Percentiles rank a stretch among this genome's conserved stretches.
These are phyloP conservation scores for Pomatostomus ruficeps DNA, from an alignment of 2,113 vertebrate species.

Conservation along the genomic window DNA sequence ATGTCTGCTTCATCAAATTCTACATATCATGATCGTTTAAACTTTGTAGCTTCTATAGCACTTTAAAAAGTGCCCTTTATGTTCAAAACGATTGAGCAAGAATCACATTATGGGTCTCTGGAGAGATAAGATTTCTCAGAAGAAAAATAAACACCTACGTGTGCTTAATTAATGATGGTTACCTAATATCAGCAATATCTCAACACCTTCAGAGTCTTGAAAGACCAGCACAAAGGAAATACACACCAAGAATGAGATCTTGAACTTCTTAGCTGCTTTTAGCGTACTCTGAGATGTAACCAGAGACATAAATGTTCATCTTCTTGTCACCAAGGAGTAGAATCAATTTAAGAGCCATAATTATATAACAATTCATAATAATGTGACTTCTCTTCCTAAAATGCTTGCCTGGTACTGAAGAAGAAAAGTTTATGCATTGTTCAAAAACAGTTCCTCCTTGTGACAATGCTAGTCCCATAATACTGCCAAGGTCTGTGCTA, in stretches of 20 bases:
- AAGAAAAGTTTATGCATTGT: background rate
- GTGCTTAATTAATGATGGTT: background rate
- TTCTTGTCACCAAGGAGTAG: background rate
- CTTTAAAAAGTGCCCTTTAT: background rate
- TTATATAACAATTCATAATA: background rate
- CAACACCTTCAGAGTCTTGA: background rate
- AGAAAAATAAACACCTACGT: background rate
- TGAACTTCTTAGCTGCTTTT: background rate
- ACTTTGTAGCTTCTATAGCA: background rate
- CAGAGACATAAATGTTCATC: background rate
- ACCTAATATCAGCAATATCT: background rate
- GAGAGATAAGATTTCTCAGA: background rate
- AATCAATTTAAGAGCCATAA: background rate
- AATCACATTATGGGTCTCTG: background rate
- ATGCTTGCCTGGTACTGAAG: background rate
- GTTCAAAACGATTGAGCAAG: background rate
- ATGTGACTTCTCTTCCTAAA: background rate
- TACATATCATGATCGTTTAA: background rate
- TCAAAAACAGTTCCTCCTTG: background rate
- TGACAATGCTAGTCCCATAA: constrained; percentile 15
- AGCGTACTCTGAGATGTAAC: background rate
- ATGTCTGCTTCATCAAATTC: background rate
- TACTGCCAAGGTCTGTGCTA: background rate
- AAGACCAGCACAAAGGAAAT: background rate
- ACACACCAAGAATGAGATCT: background rate